Conservation (phyloP, 2,797 vertebrate genomes). For the Avahi laniger region DNA sequence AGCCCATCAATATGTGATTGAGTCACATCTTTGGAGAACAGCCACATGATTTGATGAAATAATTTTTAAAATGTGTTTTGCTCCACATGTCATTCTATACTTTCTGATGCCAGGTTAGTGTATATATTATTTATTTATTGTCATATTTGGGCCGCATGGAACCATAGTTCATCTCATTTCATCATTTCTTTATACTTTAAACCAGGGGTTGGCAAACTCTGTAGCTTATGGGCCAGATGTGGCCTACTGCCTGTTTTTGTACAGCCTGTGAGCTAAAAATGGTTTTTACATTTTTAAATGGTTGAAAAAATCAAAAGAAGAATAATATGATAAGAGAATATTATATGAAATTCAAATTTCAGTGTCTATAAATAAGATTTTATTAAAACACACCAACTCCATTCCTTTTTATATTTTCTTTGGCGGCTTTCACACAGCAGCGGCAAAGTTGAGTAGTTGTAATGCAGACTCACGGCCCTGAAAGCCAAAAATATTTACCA, state of each 20-base stretch:
- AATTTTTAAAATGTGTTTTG: background rate
- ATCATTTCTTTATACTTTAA: background rate
- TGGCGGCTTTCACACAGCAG: background rate
- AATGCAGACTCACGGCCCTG: background rate
- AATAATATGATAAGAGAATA: background rate
- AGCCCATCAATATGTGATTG: background rate
- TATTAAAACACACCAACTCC: background rate
- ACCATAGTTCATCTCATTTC: background rate
- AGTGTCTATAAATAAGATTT: background rate
- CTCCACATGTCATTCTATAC: background rate
- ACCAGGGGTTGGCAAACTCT: background rate
- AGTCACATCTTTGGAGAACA: constrained; percentile 16
- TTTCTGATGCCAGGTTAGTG: background rate
- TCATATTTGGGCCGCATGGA: background rate
- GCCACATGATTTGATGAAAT: background rate
- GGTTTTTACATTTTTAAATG: background rate
- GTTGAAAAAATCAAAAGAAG: background rate
- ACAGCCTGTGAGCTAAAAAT: background rate
- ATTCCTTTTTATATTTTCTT: background rate
- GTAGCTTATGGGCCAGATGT: background rate
- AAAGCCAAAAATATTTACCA: background rate
- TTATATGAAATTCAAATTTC: background rate
- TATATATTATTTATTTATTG: background rate
- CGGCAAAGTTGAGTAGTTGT: too few species aligned
- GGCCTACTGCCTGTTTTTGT: background rate